Conservation (phyloP, 2,113 vertebrate species). For the Nematolebias whitei region DNA sequence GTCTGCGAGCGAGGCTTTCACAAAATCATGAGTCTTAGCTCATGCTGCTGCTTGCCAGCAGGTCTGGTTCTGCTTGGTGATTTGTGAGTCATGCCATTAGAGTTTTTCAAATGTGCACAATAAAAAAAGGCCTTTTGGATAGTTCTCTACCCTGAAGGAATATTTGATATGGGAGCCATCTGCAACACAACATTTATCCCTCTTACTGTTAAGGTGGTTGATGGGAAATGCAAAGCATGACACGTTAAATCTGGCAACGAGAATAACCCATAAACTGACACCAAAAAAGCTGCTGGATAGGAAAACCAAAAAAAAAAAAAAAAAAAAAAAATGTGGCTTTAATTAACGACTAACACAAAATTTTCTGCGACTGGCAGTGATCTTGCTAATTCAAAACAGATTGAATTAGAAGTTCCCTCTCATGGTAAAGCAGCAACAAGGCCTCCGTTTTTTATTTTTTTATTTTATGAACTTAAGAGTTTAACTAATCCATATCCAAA, state of each 20-base stretch:
- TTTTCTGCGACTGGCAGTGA: slow-evolving; percentile 50
- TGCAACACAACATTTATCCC: slow-evolving; percentile 20
- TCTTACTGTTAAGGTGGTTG: slow-evolving; percentile 27
- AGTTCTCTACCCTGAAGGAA: slow-evolving; percentile 23
- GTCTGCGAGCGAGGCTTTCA: slow-evolving; percentile 47
- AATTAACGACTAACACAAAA: slow-evolving; percentile 64
- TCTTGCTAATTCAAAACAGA: slow-evolving; percentile 70
- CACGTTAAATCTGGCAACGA: slow-evolving; percentile 39
- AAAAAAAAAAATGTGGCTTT: slow-evolving; percentile 56
- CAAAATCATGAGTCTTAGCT: slow-evolving; percentile 54
- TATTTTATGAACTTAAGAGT: slow-evolving; percentile 11
- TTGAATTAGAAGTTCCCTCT: slow-evolving; percentile 38
- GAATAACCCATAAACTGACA: slow-evolving; percentile 60
- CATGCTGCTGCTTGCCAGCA: slow-evolving; percentile 67
- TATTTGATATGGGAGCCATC: slow-evolving; percentile 31
- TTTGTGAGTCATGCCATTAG: slow-evolving; percentile 56
- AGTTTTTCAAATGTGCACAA: slow-evolving; percentile 22
- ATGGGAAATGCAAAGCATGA: slow-evolving; percentile 51
- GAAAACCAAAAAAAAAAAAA: too few relatives aligned
- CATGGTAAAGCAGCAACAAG: slow-evolving; percentile 29
- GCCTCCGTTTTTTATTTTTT: slow-evolving; percentile 9
- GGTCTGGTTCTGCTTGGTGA: slow-evolving; percentile 39
- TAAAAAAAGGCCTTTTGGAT: slow-evolving; percentile 9
- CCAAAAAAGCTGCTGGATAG: slow-evolving; percentile 58
- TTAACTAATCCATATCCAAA: neutral